A percentile compares a stretch with the other conserved stretches of the same genome.
Conservation (phyloP, 1,140 invertebrate species). For the Battus philenor region DNA sequence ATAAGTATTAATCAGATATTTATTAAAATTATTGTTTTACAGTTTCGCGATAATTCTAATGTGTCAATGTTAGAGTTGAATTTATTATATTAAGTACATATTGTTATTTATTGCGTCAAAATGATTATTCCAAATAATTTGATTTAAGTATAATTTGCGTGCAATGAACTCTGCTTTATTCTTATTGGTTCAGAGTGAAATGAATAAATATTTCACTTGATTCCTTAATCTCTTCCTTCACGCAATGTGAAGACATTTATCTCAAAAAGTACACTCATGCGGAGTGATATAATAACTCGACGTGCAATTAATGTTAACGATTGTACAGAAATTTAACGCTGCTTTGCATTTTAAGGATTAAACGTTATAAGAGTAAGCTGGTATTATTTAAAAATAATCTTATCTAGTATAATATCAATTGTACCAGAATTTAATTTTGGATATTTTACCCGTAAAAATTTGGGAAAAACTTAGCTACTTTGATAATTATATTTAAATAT, state of each 20-base stretch:
- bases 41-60: too few species aligned
- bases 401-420: too few species aligned
- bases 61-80: too few species aligned
- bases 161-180: slow-evolving; percentile 9
- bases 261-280: slow-evolving; percentile 3
- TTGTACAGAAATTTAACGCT: background rate
- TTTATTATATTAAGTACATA: too few species aligned
- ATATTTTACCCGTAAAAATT: too few species aligned
- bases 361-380: too few species aligned
- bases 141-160: background rate
- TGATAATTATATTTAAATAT: too few species aligned
- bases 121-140: background rate
- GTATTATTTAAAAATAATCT: too few species aligned
- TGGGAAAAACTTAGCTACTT: too few species aligned
- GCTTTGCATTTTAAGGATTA: background rate
- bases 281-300: slow-evolving; percentile 10
- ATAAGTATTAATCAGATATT: too few species aligned
- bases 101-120: background rate
- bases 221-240: slow-evolving; percentile 10
- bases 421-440: too few species aligned
- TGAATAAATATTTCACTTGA: slow-evolving; percentile 13
- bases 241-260: slow-evolving; percentile 11
- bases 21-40: too few species aligned
- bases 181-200: background rate
- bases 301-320: slow-evolving; percentile 13